Conservation (phyloP, 2,797 vertebrate species). For the Pseudomugil gertrudae region DNA sequence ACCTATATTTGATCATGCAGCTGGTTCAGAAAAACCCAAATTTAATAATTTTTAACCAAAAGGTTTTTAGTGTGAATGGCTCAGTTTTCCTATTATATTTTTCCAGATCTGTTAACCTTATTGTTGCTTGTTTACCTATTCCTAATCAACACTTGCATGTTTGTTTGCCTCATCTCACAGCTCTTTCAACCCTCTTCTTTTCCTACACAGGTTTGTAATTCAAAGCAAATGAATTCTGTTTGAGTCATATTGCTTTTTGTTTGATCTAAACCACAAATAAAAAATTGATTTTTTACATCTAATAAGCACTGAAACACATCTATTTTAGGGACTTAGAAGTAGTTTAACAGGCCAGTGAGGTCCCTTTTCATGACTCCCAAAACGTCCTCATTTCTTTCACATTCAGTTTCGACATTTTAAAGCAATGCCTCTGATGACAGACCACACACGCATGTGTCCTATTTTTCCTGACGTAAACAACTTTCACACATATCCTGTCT, state of each 20-base stretch:
- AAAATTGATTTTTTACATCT: conserved; percentile 3
- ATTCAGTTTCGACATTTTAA: too few relatives aligned
- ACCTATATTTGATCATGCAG: too few relatives aligned
- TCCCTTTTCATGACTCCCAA: background rate
- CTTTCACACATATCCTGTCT: too few relatives aligned
- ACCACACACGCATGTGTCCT: background rate
- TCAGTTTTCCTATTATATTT: conserved; percentile 7
- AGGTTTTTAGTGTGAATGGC: too few relatives aligned
- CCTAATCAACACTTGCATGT: background rate
- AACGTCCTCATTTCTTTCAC: background rate
- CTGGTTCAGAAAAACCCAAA: too few relatives aligned
- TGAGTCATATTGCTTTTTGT: background rate
- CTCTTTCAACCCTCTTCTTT: background rate
- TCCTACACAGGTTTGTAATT: background rate
- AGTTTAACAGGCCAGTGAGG: background rate
- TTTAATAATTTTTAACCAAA: too few relatives aligned
- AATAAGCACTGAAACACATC: background rate
- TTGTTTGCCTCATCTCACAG: background rate
- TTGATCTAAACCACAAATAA: conserved; percentile 5
- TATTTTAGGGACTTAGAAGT: background rate
- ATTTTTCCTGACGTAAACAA: conserved; percentile 3
- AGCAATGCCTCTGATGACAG: background rate
- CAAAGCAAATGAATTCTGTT: background rate
- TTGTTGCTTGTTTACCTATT: background rate
- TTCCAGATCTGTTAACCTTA: background rate